Evolutionary conservation across 2,113 vertebrate genomes (phyloP), one percentile per base, ranked within the genome.

Genomic region (Rissa tridactyla): DNA sequence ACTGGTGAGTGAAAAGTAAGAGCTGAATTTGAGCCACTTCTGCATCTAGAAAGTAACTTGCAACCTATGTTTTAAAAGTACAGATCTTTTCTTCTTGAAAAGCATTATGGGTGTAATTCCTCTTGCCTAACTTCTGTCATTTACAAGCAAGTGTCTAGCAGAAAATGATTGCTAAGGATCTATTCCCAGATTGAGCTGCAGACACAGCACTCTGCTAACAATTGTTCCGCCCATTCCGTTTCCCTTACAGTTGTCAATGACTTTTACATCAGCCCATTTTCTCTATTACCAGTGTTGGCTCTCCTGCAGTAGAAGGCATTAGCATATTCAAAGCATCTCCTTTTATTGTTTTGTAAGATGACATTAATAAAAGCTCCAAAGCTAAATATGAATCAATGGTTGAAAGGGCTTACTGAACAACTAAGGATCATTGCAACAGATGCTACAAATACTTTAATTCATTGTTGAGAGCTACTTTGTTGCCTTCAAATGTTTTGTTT

Each of bases 271-370:
- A 87, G 36, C 46, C 26, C 52, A 29, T 92, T 93, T 92, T 94
- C 88, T 86, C 85, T 64, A 7, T 65, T 30, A 49, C 49, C 38
- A 38, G 29, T 9, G 11, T 70, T 38, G 36, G 61, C n/a, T 49
- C 44, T 80, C 54, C 49, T 62, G 71, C 54, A 91, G 7, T 25
- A 66, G 83, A 77, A 80, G 20, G 14, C 10, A 87, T 95, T 92
- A 95, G n/a, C 88, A 84, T 92, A 89, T 95, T 84, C 83, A 94
- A 72, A 91, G 65, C 73, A 57, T 52, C 60, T 85, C 34, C 29
- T 82, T 91, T 70, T 65, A 84, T 88, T 94, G 72, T 91, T 89
- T 92, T 76, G 18, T n/a, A 73, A 80, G 6, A 62, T 85, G 49
- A 94, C 91, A 73, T 89, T 69, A 91, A 87, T 47, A 86, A 91